Conservation (phyloP, 2,797 vertebrate species). For the Arctocebus calabarensis region DNA sequence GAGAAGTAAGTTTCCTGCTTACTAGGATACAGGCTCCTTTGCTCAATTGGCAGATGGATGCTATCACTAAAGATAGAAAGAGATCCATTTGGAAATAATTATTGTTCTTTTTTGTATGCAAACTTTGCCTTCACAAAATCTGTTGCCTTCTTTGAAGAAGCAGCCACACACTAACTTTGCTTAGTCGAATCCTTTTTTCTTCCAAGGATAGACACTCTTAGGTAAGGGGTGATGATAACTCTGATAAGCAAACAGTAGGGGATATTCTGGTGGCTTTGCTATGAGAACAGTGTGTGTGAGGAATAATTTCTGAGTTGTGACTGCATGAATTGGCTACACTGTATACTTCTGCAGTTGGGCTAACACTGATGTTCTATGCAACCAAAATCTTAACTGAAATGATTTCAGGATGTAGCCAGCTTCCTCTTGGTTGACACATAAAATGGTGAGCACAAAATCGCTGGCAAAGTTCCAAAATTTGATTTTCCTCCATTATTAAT, state of each 20-base stretch:
- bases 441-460: constrained; percentile 13
- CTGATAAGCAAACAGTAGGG: constrained; percentile 72
- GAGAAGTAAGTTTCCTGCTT: background rate
- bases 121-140: background rate
- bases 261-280: constrained; percentile 47
- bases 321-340: background rate
- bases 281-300: constrained; percentile 19
- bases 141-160: background rate
- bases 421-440: constrained; percentile 38
- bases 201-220: constrained; percentile 33
- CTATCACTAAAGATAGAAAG: background rate
- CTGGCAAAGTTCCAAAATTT: constrained; percentile 67
- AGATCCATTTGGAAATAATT: constrained; percentile 10
- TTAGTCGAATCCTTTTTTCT: constrained; percentile 72
- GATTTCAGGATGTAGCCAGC: constrained; percentile 51
- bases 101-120: background rate
- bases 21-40: background rate
- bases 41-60: background rate
- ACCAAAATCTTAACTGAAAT: constrained; percentile 30
- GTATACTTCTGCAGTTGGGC: background rate
- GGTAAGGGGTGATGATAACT: constrained; percentile 53
- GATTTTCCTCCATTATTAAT: constrained; percentile 55
- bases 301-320: constrained; percentile 5
- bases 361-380: constrained; percentile 11
- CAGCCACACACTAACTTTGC: constrained; percentile 43